Percentiles rank a stretch among this genome's conserved stretches.
These are phyloP conservation scores for Dryobates pubescens DNA, from an alignment of 2,797 vertebrate genomes.

Conservation along the genomic window DNA sequence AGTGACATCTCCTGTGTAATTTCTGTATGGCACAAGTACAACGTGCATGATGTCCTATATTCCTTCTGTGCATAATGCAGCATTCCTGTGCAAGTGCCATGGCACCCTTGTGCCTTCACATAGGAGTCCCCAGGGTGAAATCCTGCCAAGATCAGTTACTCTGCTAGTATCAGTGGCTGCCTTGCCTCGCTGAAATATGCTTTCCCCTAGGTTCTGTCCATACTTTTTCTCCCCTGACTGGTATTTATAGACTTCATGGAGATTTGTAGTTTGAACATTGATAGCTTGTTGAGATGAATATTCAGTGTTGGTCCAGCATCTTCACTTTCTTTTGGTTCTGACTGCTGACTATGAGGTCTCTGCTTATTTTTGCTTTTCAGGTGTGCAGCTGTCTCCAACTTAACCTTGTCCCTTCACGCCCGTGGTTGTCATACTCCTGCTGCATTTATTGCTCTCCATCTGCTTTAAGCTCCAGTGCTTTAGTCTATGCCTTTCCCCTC, in stretches of 20 bases:
- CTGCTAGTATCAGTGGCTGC: not conserved
- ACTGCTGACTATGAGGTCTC: not conserved
- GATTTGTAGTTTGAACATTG: not conserved
- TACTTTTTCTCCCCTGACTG: not conserved
- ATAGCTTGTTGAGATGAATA: constrained; percentile 6
- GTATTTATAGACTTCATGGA: not conserved
- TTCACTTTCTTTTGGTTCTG: not conserved
- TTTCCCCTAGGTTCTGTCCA: not conserved
- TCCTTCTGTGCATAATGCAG: not conserved
- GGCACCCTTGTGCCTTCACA: not conserved
- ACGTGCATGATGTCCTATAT: not conserved
- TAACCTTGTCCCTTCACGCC: constrained; percentile 5
- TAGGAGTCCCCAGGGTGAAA: not conserved
- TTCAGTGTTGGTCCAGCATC: not conserved
- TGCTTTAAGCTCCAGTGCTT: constrained; percentile 21
- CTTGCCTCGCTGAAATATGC: not conserved
- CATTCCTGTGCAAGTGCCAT: not conserved
- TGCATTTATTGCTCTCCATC: not conserved
- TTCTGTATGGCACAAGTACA: not conserved
- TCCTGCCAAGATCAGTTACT: not conserved
- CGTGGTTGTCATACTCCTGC: not conserved
- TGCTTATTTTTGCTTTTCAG: constrained; percentile 6
- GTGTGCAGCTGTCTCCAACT: not conserved
- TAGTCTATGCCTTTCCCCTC: not conserved
- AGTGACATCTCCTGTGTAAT: not conserved